Conservation (phyloP, 2,888 invertebrate genomes). For the Yponomeuta cagnagella region DNA sequence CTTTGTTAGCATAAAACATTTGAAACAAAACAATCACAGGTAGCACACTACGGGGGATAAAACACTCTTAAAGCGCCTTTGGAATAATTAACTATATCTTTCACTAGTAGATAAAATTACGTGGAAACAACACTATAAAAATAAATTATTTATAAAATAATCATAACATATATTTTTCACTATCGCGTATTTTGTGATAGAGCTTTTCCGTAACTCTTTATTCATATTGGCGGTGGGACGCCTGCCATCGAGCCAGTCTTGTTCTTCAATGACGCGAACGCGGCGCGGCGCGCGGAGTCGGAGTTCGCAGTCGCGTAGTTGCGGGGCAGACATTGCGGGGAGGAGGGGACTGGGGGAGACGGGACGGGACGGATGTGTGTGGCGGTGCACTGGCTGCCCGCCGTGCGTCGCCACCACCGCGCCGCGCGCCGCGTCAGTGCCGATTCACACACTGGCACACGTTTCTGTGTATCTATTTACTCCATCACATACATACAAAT, state of each 20-base stretch:
- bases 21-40: slow-evolving; percentile 68
- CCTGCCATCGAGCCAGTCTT: slow-evolving; percentile 73
- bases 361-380: slow-evolving; percentile 27
- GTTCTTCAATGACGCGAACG: slow-evolving; percentile 74
- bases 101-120: slow-evolving; percentile 73
- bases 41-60: slow-evolving; percentile 59
- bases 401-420: slow-evolving; percentile 21
- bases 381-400: slow-evolving; percentile 69
- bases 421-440: neutral
- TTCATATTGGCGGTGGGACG: slow-evolving; percentile 73
- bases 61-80: slow-evolving; percentile 54
- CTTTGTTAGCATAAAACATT: slow-evolving; percentile 50
- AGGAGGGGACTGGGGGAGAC: slow-evolving; percentile 32
- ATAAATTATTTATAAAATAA: slow-evolving; percentile 68
- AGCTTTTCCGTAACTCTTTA: slow-evolving; percentile 58
- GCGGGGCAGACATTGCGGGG: slow-evolving; percentile 33
- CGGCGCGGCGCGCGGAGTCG: slow-evolving; percentile 35
- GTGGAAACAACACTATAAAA: slow-evolving; percentile 69
- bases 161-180: slow-evolving; percentile 69
- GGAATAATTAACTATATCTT: slow-evolving; percentile 69
- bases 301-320: slow-evolving; percentile 69
- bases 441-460: slow-evolving; percentile 52
- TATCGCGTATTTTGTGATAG: slow-evolving; percentile 68
- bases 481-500: slow-evolving; percentile 40
- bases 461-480: slow-evolving; percentile 37